Base-by-base conservation (phyloP, 2,888 invertebrate species). In the Ectemnius continuus region DNA sequence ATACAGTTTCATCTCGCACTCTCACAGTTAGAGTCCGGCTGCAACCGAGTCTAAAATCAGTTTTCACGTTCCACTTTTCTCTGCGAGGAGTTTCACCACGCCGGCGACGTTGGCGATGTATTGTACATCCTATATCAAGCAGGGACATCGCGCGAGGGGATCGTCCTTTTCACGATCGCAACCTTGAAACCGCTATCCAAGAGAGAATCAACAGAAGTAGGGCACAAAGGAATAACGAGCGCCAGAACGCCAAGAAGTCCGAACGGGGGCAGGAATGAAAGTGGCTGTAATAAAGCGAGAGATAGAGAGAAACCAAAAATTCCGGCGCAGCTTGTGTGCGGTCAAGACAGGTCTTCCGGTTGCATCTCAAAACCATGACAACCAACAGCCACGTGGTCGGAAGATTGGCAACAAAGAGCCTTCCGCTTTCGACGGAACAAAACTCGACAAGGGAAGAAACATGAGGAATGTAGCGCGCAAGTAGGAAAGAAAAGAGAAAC, bases 181-280 rank as follows among this genome's bases (percentile, higher is more conserved):
- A 83, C 84, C 84, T 83, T 83, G 83, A 82, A 77, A 80, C 11
- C 48, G 67, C 16, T 18, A 23, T 28, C 46, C 28, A 23, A 63
- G 61, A 63, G 68, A 64, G 14, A 67, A 67, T 63, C 16, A 63
- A 3, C 48, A 18, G n/a, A 48, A 36, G 13, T 3, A 57, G 13
- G 36, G n/a, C n/a, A 18, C 14, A 5, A 8, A 28, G 46, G 16
- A 46, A 4, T 47, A 20, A 16, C 46, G 11, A 26, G 11, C 13
- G 59, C 16, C 48, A 59, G 23, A 36, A 36, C 36, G 36, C 36
- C 36, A 16, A 26, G 48, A 52, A 66, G 13, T 11, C 2, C 20
- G 48, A 36, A 36, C 47, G 56, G 13, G 46, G 14, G 20, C 45
- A 36, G 18, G 14, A 47, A 23, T 8, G 23, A 48, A 47, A 62